A percentile compares a stretch with the other conserved stretches of the same genome.
Conservation (phyloP, 2,888 invertebrate genomes). For the Perizoma affinitatum region DNA sequence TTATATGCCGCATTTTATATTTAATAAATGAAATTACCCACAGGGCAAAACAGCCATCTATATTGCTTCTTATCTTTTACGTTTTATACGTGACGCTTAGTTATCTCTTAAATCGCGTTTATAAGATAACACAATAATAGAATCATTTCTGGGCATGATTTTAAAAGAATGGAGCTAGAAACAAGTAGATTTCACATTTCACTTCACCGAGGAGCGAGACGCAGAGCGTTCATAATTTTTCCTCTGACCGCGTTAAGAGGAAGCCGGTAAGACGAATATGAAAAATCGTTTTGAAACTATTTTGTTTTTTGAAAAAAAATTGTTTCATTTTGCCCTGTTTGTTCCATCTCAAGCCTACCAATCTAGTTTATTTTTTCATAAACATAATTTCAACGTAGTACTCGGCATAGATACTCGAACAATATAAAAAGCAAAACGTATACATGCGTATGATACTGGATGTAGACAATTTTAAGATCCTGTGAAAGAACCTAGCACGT, state of each 20-base stretch:
- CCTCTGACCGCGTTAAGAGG: conserved; percentile 37
- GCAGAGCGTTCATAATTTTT: conserved; percentile 38
- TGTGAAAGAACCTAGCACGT: too few relatives aligned
- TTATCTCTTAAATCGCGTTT: conserved; percentile 28
- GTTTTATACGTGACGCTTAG: conserved; percentile 18
- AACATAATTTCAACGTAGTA: too few relatives aligned
- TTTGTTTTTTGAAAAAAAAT: too few relatives aligned
- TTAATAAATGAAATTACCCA: conserved; percentile 22
- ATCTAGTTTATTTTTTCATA: too few relatives aligned
- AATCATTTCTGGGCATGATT: conserved; percentile 18
- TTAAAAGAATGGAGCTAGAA: conserved; percentile 27
- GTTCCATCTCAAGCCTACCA: too few relatives aligned
- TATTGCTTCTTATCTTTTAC: conserved; percentile 19
- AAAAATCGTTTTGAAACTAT: too few relatives aligned
- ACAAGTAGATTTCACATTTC: conserved; percentile 29
- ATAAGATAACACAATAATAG: conserved; percentile 25
- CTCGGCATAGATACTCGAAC: too few relatives aligned
- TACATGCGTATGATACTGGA: too few relatives aligned
- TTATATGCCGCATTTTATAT: conserved; percentile 10
- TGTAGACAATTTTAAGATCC: too few relatives aligned
- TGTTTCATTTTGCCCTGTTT: too few relatives aligned
- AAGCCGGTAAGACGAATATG: not conserved
- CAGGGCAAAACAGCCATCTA: conserved; percentile 7
- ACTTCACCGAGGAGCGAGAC: conserved; percentile 31
- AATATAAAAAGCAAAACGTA: too few relatives aligned